Percentiles rank a stretch among this genome's conserved stretches.
These are phyloP conservation scores for Bos taurus DNA, from an alignment of 2,113 vertebrate genomes.

Conservation along the genomic window ARS-UCD2.0 NC_037351.1:34799001-34799500, in stretches of 20 bases:
- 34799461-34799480: constrained; percentile 14
- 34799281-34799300: constrained; percentile 8
- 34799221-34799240: constrained; percentile 31
- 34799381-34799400: constrained; percentile 31
- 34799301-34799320: constrained; percentile 1
- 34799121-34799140: constrained; percentile 4
- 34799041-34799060: background rate
- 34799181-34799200: background rate
- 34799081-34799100: background rate
- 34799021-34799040: constrained; percentile 7
- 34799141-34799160: background rate
- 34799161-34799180: constrained; percentile 15
- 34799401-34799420: constrained; percentile 6
- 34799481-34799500: constrained; percentile 58
- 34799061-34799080: background rate
- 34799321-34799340: background rate
- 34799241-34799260: background rate
- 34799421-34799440: background rate
- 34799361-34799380: constrained; percentile 12
- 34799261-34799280: constrained; percentile 31
- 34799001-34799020: constrained; percentile 8
- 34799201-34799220: background rate
- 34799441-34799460: background rate
- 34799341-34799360: constrained; percentile 7
- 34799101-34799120: constrained; percentile 10